Conservation (phyloP, 2,888 invertebrate species). For the Stratiomys singularior region DNA sequence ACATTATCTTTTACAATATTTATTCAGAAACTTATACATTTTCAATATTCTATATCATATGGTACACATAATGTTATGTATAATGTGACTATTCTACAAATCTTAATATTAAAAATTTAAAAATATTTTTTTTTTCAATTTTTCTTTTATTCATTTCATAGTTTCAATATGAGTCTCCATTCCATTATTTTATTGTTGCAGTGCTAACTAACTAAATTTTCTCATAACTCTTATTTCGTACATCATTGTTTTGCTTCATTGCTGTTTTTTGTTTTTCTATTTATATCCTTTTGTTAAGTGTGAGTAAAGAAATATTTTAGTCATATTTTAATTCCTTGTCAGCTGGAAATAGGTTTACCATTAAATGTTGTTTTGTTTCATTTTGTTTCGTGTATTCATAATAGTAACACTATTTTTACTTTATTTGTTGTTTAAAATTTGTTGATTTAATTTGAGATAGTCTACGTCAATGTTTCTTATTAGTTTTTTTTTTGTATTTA, state of each 20-base stretch:
- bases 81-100: slow-evolving; percentile 20
- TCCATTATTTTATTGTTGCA: not conserved
- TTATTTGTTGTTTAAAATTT: too few relatives aligned
- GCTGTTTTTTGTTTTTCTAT: too few relatives aligned
- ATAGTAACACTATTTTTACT: too few relatives aligned
- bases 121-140: slow-evolving; percentile 29
- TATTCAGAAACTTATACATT: not conserved
- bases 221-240: not conserved
- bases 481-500: too few relatives aligned
- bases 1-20: not conserved
- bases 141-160: slow-evolving; percentile 6
- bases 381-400: too few relatives aligned
- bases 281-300: too few relatives aligned
- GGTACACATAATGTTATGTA: not conserved
- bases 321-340: too few relatives aligned
- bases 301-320: too few relatives aligned
- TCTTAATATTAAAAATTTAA: slow-evolving; percentile 15
- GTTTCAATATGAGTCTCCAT: not conserved
- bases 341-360: too few relatives aligned
- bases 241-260: not conserved
- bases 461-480: too few relatives aligned
- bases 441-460: too few relatives aligned
- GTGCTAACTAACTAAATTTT: slow-evolving; percentile 39
- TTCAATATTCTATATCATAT: not conserved
- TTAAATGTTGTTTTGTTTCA: too few relatives aligned